Evolutionary conservation across 2,888 invertebrate species (phyloP).

Genomic region (Clivina fossor): DNA sequence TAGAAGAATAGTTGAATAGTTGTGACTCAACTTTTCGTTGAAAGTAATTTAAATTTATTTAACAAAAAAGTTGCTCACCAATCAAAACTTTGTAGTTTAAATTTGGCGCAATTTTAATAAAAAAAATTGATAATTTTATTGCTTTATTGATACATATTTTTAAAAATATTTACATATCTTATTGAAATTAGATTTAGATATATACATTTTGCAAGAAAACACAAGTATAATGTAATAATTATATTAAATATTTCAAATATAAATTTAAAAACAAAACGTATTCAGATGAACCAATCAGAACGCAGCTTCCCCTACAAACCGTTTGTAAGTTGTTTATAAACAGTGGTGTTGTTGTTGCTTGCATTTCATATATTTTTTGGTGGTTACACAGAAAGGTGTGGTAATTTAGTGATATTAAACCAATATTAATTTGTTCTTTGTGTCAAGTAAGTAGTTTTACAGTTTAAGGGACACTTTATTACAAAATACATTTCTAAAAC

Average conservation of each 20-base stretch:
- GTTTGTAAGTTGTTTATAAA: slow-evolving; percentile 30
- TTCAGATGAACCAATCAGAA: slow-evolving; percentile 5
- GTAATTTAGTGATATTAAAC: slow-evolving; percentile 4
- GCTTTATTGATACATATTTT: too few relatives aligned
- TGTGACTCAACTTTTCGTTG: too few relatives aligned
- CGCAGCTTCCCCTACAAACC: slow-evolving; percentile 11
- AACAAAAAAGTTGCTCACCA: too few relatives aligned
- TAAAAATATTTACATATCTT: neutral
- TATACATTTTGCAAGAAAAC: neutral
- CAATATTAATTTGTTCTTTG: too few relatives aligned
- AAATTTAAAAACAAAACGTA: neutral
- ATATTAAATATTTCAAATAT: neutral
- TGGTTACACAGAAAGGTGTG: neutral
- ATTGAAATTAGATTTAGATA: neutral
- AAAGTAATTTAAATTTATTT: too few relatives aligned
- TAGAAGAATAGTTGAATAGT: too few relatives aligned
- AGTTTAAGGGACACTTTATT: too few relatives aligned
- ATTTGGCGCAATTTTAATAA: too few relatives aligned
- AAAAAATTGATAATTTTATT: too few relatives aligned
- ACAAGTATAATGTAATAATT: neutral
- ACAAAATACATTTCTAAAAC: too few relatives aligned
- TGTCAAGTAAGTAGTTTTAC: too few relatives aligned
- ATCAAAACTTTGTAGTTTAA: too few relatives aligned
- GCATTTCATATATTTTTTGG: slow-evolving; percentile 5
- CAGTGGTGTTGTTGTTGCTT: slow-evolving; percentile 15